Conservation (phyloP, 2,113 vertebrate genomes). For the Lepus timidus region DNA sequence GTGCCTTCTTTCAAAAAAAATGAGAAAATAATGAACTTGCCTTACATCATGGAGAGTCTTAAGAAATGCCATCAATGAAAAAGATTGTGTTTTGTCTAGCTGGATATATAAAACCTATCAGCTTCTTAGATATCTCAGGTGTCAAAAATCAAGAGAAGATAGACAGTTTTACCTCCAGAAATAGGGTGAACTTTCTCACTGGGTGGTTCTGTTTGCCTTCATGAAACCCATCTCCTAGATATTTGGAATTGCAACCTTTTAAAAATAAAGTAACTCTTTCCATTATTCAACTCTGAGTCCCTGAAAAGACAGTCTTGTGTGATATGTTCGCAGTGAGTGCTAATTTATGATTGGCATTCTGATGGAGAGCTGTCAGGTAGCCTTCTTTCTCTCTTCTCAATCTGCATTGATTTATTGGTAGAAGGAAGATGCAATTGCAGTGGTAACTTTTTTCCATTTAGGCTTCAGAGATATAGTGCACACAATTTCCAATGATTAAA, state of each 20-base stretch:
- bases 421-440: slow-evolving; percentile 1
- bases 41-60: neutral
- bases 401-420: neutral
- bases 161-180: fast-evolving
- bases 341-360: neutral
- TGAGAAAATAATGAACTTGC: neutral
- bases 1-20: neutral
- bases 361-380: slow-evolving; percentile 58
- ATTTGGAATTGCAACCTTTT: neutral
- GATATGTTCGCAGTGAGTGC: slow-evolving; percentile 6
- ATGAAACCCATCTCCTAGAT: neutral
- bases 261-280: neutral
- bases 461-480: neutral
- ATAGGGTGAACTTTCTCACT: neutral
- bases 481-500: slow-evolving; percentile 22
- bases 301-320: neutral
- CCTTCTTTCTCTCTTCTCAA: neutral
- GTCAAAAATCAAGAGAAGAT: fast-evolving
- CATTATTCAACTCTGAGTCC: neutral
- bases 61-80: neutral
- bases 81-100: neutral
- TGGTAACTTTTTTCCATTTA: neutral
- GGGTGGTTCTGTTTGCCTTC: slow-evolving; percentile 3
- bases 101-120: neutral
- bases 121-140: neutral